Evolutionary conservation across 2,888 invertebrate species (phyloP).

Genomic region (Eupithecia vulgata): DNA sequence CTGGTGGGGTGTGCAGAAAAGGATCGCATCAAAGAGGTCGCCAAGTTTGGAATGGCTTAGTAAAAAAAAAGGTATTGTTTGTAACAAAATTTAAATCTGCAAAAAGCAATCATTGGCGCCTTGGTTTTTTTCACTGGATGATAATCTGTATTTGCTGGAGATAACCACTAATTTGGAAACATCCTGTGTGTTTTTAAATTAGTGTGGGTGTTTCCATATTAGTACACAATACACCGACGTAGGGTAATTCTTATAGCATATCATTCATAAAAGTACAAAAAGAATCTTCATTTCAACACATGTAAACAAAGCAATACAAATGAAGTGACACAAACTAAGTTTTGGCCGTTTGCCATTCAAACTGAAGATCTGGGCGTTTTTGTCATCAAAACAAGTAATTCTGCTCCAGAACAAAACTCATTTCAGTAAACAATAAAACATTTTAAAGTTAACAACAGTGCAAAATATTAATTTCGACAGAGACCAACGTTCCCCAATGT

Average conservation of each 20-base stretch:
- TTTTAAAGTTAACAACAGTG: constrained; percentile 32
- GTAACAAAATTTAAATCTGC: too few species aligned
- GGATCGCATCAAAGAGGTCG: too few species aligned
- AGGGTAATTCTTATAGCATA: background rate
- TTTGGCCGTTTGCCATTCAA: background rate
- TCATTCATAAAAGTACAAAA: background rate
- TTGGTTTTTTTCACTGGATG: too few species aligned
- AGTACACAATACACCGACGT: too few species aligned
- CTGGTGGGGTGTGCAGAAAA: too few species aligned
- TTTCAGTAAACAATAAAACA: constrained; percentile 28
- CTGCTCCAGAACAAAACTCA: constrained; percentile 31
- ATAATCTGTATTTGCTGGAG: too few species aligned
- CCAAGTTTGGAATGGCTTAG: too few species aligned
- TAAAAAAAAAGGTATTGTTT: too few species aligned
- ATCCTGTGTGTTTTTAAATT: too few species aligned
- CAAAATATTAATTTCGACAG: constrained; percentile 35
- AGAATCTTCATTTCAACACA: background rate
- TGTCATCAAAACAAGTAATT: constrained; percentile 19
- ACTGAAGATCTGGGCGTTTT: background rate
- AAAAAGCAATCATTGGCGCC: too few species aligned
- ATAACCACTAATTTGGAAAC: too few species aligned
- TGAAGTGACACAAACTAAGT: background rate
- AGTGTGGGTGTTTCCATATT: too few species aligned
- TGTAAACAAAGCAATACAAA: background rate
- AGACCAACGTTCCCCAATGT: constrained; percentile 31